Conservation (phyloP, 2,797 vertebrate species). For the Harpagifer antarcticus region DNA sequence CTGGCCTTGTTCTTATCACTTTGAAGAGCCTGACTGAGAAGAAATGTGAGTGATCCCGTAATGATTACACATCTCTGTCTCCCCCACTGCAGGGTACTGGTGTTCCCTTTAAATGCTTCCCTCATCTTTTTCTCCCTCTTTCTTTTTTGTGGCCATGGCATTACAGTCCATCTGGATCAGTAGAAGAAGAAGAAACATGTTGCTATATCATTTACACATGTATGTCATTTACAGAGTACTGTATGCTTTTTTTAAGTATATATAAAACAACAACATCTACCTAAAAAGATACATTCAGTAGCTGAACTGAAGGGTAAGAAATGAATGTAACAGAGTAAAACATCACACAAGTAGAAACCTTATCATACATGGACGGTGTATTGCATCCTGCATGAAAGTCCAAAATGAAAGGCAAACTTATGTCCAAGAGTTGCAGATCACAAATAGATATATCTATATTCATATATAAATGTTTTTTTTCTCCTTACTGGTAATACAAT, state of each 20-base stretch:
- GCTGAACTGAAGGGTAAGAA: constrained; percentile 80
- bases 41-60: constrained; percentile 68
- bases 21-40: constrained; percentile 62
- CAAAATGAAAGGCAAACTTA: constrained; percentile 79
- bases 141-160: constrained; percentile 29
- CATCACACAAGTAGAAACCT: constrained; percentile 81
- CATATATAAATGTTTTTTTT: constrained; percentile 82
- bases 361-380: constrained; percentile 77
- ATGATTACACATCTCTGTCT: constrained; percentile 60
- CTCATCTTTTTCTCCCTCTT: constrained; percentile 15
- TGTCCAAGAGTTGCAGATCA: constrained; percentile 84
- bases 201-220: constrained; percentile 79
- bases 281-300: constrained; percentile 87
- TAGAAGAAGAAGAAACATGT: constrained; percentile 72
- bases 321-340: constrained; percentile 74
- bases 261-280: constrained; percentile 83
- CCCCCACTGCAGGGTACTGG: constrained; percentile 51
- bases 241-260: constrained; percentile 60
- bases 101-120: constrained; percentile 48
- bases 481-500: constrained; percentile 85
- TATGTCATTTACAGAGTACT: constrained; percentile 83
- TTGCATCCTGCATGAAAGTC: constrained; percentile 76
- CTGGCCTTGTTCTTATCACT: constrained; percentile 64
- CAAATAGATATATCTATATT: constrained; percentile 84
- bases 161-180: constrained; percentile 56